Evolutionary conservation across 2,113 vertebrate genomes (phyloP).

Genomic region (Salvelinus namaycush): DNA sequence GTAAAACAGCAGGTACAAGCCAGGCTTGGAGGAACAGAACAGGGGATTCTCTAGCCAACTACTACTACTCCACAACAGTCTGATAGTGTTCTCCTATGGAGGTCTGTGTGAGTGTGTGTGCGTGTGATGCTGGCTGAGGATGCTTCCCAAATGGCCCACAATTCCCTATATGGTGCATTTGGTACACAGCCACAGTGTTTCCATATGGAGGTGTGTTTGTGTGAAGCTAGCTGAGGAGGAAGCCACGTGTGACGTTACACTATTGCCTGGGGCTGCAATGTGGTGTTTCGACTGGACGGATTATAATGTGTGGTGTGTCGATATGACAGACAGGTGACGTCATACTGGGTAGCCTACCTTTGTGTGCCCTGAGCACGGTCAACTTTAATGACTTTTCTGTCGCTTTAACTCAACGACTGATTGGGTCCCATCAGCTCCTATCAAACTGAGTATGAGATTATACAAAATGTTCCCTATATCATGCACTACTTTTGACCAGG

Average conservation of each 20-base stretch:
- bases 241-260: neutral
- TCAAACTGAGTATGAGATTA: neutral
- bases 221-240: neutral
- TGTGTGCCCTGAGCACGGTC: neutral
- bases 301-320: neutral
- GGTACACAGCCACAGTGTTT: neutral
- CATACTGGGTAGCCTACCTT: neutral
- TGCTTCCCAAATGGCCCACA: too few species aligned
- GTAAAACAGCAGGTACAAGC: conserved; percentile 3
- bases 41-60: neutral
- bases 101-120: neutral
- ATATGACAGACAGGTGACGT: neutral
- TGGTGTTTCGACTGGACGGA: neutral
- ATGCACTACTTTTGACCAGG: too few species aligned
- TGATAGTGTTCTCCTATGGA: neutral
- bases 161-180: too few species aligned
- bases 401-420: neutral
- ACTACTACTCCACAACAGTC: neutral
- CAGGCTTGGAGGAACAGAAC: neutral
- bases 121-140: too few species aligned
- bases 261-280: neutral
- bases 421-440: neutral
- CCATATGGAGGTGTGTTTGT: neutral
- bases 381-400: neutral
- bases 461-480: neutral